Conservation (phyloP, 2,888 invertebrate species). For the Rhaphigaster nebulosa region DNA sequence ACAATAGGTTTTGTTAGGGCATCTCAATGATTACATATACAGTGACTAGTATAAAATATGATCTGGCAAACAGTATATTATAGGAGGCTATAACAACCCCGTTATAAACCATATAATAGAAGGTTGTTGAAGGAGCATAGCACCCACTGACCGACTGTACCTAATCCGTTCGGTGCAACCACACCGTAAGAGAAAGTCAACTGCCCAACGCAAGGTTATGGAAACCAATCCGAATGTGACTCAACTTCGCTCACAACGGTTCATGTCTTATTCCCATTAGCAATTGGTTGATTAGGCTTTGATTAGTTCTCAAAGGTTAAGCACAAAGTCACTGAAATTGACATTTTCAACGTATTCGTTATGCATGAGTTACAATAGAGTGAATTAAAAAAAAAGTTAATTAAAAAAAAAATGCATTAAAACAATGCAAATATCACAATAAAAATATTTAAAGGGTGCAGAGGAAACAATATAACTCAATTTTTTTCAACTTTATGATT, state of each 20-base stretch:
- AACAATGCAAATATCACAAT: background rate
- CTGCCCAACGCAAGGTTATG: background rate
- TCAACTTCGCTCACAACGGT: background rate
- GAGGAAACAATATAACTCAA: too few relatives aligned
- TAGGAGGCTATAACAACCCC: background rate
- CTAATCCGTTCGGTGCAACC: slow-evolving; percentile 17
- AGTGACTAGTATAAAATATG: background rate
- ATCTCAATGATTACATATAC: too few relatives aligned
- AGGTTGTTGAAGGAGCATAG: background rate
- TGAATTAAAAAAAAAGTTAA: too few relatives aligned
- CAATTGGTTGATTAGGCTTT: background rate
- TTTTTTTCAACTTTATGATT: too few relatives aligned
- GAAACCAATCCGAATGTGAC: background rate
- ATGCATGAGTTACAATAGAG: background rate
- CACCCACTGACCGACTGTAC: slow-evolving; percentile 22
- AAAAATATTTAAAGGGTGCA: too few relatives aligned
- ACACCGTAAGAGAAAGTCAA: slow-evolving; percentile 39
- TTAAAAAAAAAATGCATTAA: background rate
- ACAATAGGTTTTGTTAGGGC: too few relatives aligned
- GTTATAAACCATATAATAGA: background rate
- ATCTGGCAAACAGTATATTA: background rate
- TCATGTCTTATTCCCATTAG: background rate
- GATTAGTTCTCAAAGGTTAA: background rate
- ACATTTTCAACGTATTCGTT: background rate
- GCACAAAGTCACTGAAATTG: background rate